Evolutionary conservation across 2,888 invertebrate species (phyloP), one percentile per base, ranked within the genome.

Genomic region (Geophilus truncorum): DNA sequence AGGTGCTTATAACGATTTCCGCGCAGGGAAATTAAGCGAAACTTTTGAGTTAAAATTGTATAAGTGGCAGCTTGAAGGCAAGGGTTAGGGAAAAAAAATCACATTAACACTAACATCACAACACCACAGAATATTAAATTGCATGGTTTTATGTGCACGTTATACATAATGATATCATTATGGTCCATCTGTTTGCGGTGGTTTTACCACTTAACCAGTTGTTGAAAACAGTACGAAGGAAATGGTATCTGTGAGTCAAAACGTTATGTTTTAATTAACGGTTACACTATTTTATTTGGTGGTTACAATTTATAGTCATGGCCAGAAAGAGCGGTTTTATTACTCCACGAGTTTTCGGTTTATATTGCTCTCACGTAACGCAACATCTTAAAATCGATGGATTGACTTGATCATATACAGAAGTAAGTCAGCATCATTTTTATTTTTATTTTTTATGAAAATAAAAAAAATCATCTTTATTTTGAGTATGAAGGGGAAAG

Each of bases 51-150:
- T 28, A 25, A 70, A 28, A 28, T 70, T 70, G 70, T 70, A 25
- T 28, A 25, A 70, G 25, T 70, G 28, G 28, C 28, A 70, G 70
- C 70, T 28, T 70, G 28, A 70, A 70, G 70, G 70, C 10, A 70
- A 25, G 70, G 51, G 51, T 15, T 51, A 25, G n/a, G n/a, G n/a
- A 70, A 70, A 70, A 70, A 70, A 28, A 70, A n/a, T 28, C 10
- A 70, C 70, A 70, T 70, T 70, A 70, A 70, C 70, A 70, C 70
- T 70, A 70, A 23, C 70, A 70, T 62, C 62, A 62, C 25, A 28
- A 28, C 28, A 15, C 70, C 70, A n/a, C 70, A 70, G 70, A 70
- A 70, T 70, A 70, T 70, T 25, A 70, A 70, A 70, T 70, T 70
- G 70, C 70, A 28, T 28, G 70, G 25, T 70, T 70, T 70, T 70